Evolutionary conservation across 2,797 vertebrate genomes (phyloP).

Genomic region (Anolis apletophallus): DNA sequence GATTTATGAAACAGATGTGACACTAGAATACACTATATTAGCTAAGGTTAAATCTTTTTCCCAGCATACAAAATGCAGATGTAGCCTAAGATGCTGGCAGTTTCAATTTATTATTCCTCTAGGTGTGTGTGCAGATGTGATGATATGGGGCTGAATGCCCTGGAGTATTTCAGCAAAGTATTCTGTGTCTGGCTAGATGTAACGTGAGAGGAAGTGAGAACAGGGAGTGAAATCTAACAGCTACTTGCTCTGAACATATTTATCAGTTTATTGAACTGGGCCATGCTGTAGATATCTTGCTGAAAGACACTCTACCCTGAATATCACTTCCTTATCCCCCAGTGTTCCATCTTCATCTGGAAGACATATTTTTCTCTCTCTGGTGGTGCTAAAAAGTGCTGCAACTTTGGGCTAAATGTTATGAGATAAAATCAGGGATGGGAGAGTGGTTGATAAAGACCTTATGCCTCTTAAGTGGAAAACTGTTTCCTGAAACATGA

Average conservation of each 20-base stretch:
- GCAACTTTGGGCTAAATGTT: background rate
- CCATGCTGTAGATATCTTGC: background rate
- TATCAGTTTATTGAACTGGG: constrained; percentile 30
- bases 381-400: background rate
- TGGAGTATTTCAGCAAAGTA: constrained; percentile 12
- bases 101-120: constrained; percentile 43
- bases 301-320: background rate
- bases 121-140: constrained; percentile 33
- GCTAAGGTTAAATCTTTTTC: constrained; percentile 29
- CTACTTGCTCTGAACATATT: constrained; percentile 25
- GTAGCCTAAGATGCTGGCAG: background rate
- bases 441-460: background rate
- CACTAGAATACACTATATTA: constrained; percentile 40
- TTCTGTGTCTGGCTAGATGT: constrained; percentile 23
- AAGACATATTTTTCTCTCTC: background rate
- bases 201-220: constrained; percentile 27
- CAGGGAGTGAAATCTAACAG: constrained; percentile 15
- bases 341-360: background rate
- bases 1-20: constrained; percentile 53
- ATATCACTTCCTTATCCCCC: background rate
- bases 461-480: background rate
- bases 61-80: constrained; percentile 27
- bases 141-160: constrained; percentile 26
- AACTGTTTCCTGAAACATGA: background rate
- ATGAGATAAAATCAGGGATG: background rate